Conservation (phyloP, 2,888 invertebrate species). For the Ectemnius lituratus region DNA sequence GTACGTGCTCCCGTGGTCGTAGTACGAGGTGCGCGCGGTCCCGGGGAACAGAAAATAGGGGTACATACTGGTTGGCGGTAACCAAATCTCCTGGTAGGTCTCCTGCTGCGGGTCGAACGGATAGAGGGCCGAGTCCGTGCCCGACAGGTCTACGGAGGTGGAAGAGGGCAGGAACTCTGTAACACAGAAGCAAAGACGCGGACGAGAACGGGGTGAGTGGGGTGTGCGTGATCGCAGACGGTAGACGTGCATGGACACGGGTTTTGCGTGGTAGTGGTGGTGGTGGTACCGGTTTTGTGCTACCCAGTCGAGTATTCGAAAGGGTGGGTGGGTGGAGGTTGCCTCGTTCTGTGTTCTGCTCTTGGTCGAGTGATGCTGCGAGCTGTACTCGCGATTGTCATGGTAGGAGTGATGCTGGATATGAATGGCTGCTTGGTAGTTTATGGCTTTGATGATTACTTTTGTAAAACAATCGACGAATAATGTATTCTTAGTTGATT, state of each 20-base stretch:
- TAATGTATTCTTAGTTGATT: background rate
- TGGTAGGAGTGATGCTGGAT: background rate
- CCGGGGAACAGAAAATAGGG: constrained; percentile 83
- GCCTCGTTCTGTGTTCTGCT: background rate
- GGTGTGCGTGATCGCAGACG: constrained; percentile 57
- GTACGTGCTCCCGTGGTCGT: constrained; percentile 68
- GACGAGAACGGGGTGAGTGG: constrained; percentile 71
- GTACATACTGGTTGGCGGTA: constrained; percentile 79
- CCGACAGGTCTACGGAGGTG: constrained; percentile 79
- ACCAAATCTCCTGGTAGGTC: constrained; percentile 81
- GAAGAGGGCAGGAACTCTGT: constrained; percentile 80
- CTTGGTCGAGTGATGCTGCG: constrained; percentile 1
- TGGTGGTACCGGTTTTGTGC: constrained; percentile 2
- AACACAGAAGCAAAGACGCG: constrained; percentile 79
- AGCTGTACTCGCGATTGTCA: background rate
- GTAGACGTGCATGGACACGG: constrained; percentile 52
- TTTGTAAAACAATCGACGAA: background rate
- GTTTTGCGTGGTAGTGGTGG: constrained; percentile 42
- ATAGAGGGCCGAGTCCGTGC: constrained; percentile 81
- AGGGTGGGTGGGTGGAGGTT: background rate
- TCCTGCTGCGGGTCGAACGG: constrained; percentile 79
- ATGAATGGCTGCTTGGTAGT: background rate
- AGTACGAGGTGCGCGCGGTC: constrained; percentile 75
- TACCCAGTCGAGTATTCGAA: background rate
- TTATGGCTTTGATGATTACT: background rate